Percentiles rank a stretch among this genome's conserved stretches.
Conservation (phyloP, 2,797 vertebrate genomes). For the Delichon dasypus region DNA sequence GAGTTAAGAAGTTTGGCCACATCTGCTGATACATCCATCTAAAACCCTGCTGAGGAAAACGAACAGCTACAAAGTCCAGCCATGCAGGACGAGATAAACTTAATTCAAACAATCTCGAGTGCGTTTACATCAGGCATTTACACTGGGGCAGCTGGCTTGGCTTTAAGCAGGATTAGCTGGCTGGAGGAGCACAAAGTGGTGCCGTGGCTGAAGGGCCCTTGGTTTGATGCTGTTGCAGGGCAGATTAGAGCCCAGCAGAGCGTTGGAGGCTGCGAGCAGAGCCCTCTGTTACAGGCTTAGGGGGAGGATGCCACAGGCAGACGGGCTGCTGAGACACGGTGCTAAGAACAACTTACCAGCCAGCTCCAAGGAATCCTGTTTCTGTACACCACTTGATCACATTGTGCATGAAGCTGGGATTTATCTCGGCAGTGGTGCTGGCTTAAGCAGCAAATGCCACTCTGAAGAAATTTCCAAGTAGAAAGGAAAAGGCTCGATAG, state of each 20-base stretch:
- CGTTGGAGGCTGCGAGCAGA: neutral
- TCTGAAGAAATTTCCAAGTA: neutral
- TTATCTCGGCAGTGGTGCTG: neutral
- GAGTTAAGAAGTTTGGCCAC: neutral
- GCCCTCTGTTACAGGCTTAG: conserved; percentile 19
- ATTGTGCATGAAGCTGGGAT: conserved; percentile 30
- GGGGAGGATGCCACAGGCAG: neutral
- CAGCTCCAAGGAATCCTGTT: conserved; percentile 36
- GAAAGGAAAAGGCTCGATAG: neutral
- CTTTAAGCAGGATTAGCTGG: conserved; percentile 54
- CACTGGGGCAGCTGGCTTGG: neutral
- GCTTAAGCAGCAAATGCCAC: conserved; percentile 8
- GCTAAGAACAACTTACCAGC: conserved; percentile 13
- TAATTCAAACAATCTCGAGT: conserved; percentile 34
- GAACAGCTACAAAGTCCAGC: conserved; percentile 29
- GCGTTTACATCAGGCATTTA: conserved; percentile 1
- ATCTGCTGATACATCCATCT: neutral
- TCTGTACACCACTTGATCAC: neutral
- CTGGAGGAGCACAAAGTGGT: neutral
- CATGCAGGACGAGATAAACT: conserved; percentile 18
- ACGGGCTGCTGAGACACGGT: neutral
- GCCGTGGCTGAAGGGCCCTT: conserved; percentile 21
- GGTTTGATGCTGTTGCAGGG: conserved; percentile 7
- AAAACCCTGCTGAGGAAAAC: neutral
- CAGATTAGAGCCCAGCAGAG: conserved; percentile 8